A percentile compares a stretch with the other conserved stretches of the same genome.
These are phyloP conservation scores for Formica aserva DNA, from an alignment of 2,888 invertebrate genomes.

Conservation along the genomic window DNA sequence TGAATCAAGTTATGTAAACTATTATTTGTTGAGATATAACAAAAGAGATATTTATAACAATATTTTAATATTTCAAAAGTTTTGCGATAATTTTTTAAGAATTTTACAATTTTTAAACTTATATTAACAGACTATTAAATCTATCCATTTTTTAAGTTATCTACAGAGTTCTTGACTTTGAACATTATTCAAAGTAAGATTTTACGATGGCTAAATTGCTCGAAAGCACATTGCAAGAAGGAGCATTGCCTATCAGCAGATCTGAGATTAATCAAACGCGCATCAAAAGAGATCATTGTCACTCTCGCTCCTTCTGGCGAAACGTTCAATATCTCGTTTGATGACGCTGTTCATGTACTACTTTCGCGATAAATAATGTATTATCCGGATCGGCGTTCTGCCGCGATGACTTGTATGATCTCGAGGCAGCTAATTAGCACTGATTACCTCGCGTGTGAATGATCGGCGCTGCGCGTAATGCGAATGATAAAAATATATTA, in stretches of 20 bases:
- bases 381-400: constrained; percentile 11
- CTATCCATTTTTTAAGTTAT: neutral
- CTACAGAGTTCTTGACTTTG: neutral
- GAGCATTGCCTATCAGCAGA: neutral
- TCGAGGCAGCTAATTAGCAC: constrained; percentile 20
- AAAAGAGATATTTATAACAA: neutral
- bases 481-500: constrained; percentile 9
- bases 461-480: constrained; percentile 26
- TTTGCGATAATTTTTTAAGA: neutral
- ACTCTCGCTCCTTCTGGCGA: constrained; percentile 43
- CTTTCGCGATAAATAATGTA: constrained; percentile 44
- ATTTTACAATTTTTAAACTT: neutral
- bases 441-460: constrained; percentile 10
- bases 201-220: constrained; percentile 6
- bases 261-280: constrained; percentile 28
- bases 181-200: constrained; percentile 13
- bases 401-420: neutral
- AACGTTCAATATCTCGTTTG: constrained; percentile 25
- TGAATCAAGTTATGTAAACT: neutral
- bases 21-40: neutral
- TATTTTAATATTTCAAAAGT: neutral
- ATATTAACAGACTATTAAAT: neutral
- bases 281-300: constrained; percentile 39
- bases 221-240: neutral
- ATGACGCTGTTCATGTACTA: constrained; percentile 44